Conservation (phyloP, 1,140 invertebrate species). For the Hydropsyche tenuis region DNA sequence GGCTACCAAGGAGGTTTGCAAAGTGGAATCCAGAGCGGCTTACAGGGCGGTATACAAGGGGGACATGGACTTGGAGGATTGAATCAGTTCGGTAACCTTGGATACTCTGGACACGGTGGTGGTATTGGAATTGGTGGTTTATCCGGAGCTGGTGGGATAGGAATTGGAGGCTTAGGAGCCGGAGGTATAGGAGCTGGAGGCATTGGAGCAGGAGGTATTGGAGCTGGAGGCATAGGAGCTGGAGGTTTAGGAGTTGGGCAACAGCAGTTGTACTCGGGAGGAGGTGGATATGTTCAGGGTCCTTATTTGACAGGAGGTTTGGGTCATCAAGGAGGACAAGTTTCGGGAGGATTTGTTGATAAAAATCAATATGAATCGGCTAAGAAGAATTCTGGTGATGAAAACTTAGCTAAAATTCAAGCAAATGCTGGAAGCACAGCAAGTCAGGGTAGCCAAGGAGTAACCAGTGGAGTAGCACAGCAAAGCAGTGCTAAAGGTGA, state of each 20-base stretch:
- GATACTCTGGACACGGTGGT: constrained; percentile 54
- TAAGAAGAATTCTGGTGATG: constrained; percentile 63
- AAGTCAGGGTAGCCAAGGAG: constrained; percentile 63
- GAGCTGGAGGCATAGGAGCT: constrained; percentile 51
- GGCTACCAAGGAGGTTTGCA: constrained; percentile 53
- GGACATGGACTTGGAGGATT: constrained; percentile 48
- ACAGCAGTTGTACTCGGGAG: constrained; percentile 54
- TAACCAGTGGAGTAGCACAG: constrained; percentile 59
- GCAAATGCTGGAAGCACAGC: constrained; percentile 63
- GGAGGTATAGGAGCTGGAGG: constrained; percentile 53
- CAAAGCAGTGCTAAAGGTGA: constrained; percentile 63
- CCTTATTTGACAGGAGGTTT: constrained; percentile 45
- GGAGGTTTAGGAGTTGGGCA: constrained; percentile 52
- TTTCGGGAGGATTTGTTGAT: constrained; percentile 61
- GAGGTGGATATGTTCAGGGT: constrained; percentile 41
- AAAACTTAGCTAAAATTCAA: constrained; percentile 61
- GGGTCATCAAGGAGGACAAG: constrained; percentile 57
- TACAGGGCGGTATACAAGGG: constrained; percentile 53
- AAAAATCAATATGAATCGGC: constrained; percentile 64
- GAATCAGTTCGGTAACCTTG: constrained; percentile 50
- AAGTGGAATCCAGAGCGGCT: constrained; percentile 53
- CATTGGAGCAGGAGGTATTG: constrained; percentile 50
- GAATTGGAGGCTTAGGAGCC: constrained; percentile 50
- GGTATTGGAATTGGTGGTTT: constrained; percentile 45
- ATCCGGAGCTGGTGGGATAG: constrained; percentile 51